phyloP scores from a whole-genome alignment of 2,797 vertebrate species.

The Lithobates pipiens region DNA sequence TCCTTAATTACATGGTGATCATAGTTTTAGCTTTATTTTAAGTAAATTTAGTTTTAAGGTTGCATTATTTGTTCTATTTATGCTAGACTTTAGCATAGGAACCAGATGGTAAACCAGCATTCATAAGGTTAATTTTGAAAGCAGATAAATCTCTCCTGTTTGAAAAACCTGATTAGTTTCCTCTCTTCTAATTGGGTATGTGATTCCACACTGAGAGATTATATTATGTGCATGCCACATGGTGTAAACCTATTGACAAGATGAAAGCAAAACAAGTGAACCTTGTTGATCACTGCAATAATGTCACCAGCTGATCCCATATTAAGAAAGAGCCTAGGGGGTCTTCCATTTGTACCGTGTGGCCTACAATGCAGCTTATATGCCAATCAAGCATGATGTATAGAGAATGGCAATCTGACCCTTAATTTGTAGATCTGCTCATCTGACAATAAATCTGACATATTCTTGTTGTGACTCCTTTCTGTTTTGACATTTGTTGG shows the following conservation, averaged over 20 bases:
- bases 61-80: too few relatives aligned
- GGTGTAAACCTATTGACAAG: slow-evolving; percentile 24
- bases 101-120: background rate
- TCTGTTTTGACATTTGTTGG: slow-evolving; percentile 71
- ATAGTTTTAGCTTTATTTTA: too few relatives aligned
- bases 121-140: background rate
- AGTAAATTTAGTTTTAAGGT: too few relatives aligned
- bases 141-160: background rate
- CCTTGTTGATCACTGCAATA: slow-evolving; percentile 69
- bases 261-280: slow-evolving; percentile 47
- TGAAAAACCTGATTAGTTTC: background rate
- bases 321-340: slow-evolving; percentile 56
- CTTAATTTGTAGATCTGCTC: slow-evolving; percentile 52
- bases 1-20: too few relatives aligned
- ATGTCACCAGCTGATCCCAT: slow-evolving; percentile 75
- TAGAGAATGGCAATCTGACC: slow-evolving; percentile 54
- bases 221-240: slow-evolving; percentile 27
- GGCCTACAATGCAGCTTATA: slow-evolving; percentile 41
- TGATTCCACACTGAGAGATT: slow-evolving; percentile 9
- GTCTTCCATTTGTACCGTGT: slow-evolving; percentile 60
- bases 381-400: slow-evolving; percentile 59
- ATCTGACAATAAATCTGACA: slow-evolving; percentile 67
- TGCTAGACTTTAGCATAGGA: background rate
- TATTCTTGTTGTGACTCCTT: slow-evolving; percentile 70
- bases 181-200: slow-evolving; percentile 39